Percentiles rank a stretch among this genome's conserved stretches.
Evolutionary conservation across 64 coral and sea anemone genomes (phyloP).

Genomic region (Acropora yongei): DNA sequence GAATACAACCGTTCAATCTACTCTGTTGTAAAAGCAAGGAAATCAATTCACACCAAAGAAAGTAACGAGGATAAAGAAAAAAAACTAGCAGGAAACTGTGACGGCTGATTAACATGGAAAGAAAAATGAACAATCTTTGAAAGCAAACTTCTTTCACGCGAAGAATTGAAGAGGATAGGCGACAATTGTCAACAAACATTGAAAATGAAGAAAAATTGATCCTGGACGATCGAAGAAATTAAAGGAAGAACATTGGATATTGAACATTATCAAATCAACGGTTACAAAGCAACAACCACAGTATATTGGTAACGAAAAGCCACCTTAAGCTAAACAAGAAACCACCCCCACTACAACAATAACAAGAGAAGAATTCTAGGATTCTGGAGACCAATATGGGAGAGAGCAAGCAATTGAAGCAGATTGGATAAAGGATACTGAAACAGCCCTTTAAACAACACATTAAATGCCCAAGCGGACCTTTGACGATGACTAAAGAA

Average conservation of each 20-base stretch:
- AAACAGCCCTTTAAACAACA: no score
- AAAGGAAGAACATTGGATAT: constrained; percentile 8
- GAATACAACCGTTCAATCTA: constrained; percentile 22
- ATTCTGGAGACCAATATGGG: no score
- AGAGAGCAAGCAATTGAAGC: no score
- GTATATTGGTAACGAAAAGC: no score
- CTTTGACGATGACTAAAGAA: no score
- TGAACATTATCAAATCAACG: no score
- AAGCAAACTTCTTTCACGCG: constrained; percentile 14
- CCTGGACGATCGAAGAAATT: constrained; percentile 32
- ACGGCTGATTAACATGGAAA: constrained; percentile 10
- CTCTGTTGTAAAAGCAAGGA: constrained; percentile 18
- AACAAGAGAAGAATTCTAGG: no score
- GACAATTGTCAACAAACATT: background rate
- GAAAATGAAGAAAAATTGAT: constrained; percentile 44
- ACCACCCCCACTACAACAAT: no score
- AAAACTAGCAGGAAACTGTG: background rate
- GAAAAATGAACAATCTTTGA: constrained; percentile 42
- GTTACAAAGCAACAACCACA: no score
- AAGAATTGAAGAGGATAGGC: constrained; percentile 19
- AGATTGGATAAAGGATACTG: no score
- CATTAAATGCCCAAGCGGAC: no score
- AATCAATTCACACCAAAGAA: constrained; percentile 27
- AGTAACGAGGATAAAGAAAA: constrained; percentile 12
- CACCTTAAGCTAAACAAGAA: no score